Percentiles rank a stretch among this genome's conserved stretches.
Evolutionary conservation across 2,113 vertebrate species (phyloP).

Genomic region (Neodontobutis hainanensis): DNA sequence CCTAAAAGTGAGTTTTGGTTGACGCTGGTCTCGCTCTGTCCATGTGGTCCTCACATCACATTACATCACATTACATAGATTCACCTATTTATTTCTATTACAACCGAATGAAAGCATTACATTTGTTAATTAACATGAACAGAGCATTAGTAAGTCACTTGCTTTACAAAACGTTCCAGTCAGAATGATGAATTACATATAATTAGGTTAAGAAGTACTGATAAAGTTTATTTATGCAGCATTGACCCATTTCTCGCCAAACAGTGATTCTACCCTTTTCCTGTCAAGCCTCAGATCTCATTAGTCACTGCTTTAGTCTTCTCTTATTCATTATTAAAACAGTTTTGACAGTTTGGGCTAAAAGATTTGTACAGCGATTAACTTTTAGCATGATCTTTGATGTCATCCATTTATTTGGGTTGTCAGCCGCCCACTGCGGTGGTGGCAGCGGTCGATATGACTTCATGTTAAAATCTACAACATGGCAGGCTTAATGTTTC

Average conservation of each 20-base stretch:
- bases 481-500: too few relatives aligned
- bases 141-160: too few relatives aligned
- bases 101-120: not conserved
- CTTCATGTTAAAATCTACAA: not conserved
- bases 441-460: not conserved
- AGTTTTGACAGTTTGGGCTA: not conserved
- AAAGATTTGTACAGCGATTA: not conserved
- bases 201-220: not conserved
- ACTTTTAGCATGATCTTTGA: not conserved
- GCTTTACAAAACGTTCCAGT: not conserved
- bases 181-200: constrained; percentile 9
- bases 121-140: not conserved
- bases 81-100: constrained; percentile 1
- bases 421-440: not conserved
- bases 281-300: not conserved
- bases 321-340: not conserved
- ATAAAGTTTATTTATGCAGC: constrained; percentile 9
- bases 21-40: not conserved
- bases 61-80: not conserved
- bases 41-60: not conserved
- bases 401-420: constrained; percentile 1
- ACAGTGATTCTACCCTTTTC: not conserved
- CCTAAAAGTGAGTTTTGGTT: not conserved
- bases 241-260: constrained; percentile 1
- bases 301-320: not conserved